Evolutionary conservation across 2,797 vertebrate genomes (phyloP), one percentile per base, ranked within the genome.

Genomic region (Etheostoma nigrum): DNA sequence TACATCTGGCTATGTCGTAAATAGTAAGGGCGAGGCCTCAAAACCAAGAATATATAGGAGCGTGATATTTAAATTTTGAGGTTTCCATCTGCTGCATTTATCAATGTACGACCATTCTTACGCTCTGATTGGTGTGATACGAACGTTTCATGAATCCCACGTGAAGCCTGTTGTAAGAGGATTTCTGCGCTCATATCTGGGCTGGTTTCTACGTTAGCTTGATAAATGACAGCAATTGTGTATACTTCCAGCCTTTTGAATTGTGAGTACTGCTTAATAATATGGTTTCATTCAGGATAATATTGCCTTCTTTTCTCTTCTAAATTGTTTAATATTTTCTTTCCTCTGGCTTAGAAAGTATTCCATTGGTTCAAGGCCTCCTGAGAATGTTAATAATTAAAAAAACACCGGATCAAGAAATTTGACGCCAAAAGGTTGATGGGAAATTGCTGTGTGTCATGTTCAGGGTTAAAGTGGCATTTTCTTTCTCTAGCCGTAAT

Each of bases 371-470:
- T 85, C 57, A 45, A 85, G 62, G 74, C 74, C 58, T 74, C 54
- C 70, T 40, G 76, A 72, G 82, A 87, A 84, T 76, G 54, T 89
- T 64, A 30, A 84, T 89, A 87, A 91, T 89, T 88, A 91, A 92
- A 90, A 89, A 78, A 52, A 73, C 67, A 81, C 64, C 66, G 74
- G 85, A 86, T 83, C 74, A 89, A 84, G 68, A 64, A 65, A 72
- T 85, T 79, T 65, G 25, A 76, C 15, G 70, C 83, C 84, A 76
- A 70, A 85, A 86, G 82, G 76, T 78, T 80, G 77, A 77, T 92
- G 74, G 91, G 91, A 91, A 88, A 90, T 88, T 66, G 16, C 90
- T 85, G 82, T 23, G 52, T 82, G 82, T 87, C 84, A 85, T 83
- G 78, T 75, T 89, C 53, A 49, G 72, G 64, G 81, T 88, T 83